Evolutionary conservation across 2,113 vertebrate genomes (phyloP).

Genomic region (Fulmarus glacialis): DNA sequence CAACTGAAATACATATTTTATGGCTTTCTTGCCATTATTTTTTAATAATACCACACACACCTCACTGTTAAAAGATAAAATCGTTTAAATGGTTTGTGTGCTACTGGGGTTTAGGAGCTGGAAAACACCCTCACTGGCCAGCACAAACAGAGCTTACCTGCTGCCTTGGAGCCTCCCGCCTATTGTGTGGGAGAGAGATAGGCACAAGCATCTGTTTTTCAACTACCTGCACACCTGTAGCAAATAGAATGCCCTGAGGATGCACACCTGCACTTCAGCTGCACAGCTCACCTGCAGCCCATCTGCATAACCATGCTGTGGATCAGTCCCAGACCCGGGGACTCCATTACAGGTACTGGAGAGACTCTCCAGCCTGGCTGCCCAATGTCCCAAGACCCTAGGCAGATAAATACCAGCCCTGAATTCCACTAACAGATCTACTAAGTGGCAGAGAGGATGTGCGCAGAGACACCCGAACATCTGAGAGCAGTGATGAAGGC

Average conservation of each 20-base stretch:
- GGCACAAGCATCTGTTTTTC: fast-evolving
- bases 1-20: not conserved
- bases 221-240: not conserved
- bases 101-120: fast-evolving
- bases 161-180: fast-evolving
- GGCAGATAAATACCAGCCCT: not conserved
- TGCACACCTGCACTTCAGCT: not conserved
- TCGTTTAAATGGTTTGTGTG: fast-evolving
- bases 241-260: not conserved
- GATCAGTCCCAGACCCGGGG: not conserved
- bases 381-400: fast-evolving
- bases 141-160: fast-evolving
- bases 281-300: not conserved
- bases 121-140: fast-evolving
- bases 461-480: fast-evolving
- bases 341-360: not conserved
- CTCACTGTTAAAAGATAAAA: not conserved
- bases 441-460: fast-evolving
- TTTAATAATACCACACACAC: fast-evolving
- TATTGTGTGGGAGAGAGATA: fast-evolving
- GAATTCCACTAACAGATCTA: too few relatives aligned
- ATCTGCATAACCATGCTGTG: fast-evolving
- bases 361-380: not conserved
- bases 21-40: fast-evolving
- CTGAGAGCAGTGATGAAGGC: not conserved